Evolutionary conservation across 2,888 invertebrate species (phyloP).

Genomic region (Eudemis profundana): DNA sequence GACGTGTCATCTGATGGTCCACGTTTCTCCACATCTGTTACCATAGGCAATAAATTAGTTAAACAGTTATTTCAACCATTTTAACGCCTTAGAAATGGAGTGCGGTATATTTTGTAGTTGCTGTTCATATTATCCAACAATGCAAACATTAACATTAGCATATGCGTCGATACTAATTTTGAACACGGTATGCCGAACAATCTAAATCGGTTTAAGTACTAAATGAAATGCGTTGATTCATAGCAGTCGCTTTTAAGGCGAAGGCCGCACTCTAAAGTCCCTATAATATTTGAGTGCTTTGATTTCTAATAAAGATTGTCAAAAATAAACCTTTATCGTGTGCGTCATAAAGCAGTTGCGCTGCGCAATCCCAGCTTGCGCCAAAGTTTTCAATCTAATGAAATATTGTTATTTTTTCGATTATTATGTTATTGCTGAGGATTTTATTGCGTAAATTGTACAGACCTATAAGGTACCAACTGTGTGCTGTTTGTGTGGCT

Average conservation of each 20-base stretch:
- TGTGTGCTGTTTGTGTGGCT: too few relatives aligned
- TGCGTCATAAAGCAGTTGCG: not conserved
- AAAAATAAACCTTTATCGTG: conserved; percentile 10
- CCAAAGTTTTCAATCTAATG: not conserved
- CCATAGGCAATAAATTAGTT: conserved; percentile 35
- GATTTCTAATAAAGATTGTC: conserved; percentile 1
- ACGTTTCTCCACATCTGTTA: conserved; percentile 89
- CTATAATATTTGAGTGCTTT: conserved; percentile 3
- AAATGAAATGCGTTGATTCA: conserved; percentile 19
- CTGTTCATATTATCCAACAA: not conserved
- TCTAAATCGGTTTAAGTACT: conserved; percentile 33
- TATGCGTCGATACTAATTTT: conserved; percentile 23
- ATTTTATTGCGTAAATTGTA: too few relatives aligned
- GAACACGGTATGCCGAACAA: conserved; percentile 7
- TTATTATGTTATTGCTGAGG: too few relatives aligned
- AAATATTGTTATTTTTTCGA: too few relatives aligned
- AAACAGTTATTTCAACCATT: not conserved
- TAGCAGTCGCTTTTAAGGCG: not conserved
- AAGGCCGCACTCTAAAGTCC: not conserved
- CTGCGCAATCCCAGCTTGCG: not conserved
- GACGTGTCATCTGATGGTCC: conserved; percentile 92
- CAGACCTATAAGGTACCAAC: too few relatives aligned
- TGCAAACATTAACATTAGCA: conserved; percentile 3
- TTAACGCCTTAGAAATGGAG: not conserved
- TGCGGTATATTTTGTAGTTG: not conserved